Base-by-base conservation (phyloP, 2,797 vertebrate genomes). In the Rhincodon typus region DNA sequence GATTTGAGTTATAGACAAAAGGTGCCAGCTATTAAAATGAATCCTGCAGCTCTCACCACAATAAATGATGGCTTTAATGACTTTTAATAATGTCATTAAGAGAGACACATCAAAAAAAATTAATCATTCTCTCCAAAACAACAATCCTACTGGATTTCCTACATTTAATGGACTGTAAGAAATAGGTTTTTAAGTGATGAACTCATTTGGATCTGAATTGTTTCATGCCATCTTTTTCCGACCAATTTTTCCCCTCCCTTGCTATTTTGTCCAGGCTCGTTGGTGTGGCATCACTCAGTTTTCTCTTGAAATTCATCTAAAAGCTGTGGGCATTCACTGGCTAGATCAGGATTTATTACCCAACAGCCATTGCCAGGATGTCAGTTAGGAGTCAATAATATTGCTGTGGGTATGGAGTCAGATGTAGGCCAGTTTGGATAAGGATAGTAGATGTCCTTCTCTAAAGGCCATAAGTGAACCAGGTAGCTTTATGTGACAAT, bases 41-140 rank as follows among this genome's bases (percentile, higher is more conserved):
- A 77, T 77, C 94, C 72, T 77, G 94, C 94, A 95, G 94, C 70
- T 95, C 77, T 53, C 50, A 57, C 70, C 30, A 53, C 94, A 77
- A 95, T 77, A 95, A 74, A 77, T 77, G 70, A 95, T 53, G 70
- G 50, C 70, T 95, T 69, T 95, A 95, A 95, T 77, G 94, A 50
- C 27, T 77, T 95, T 95, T 77, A 95, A 95, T 95, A 95, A 72
- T 53, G 94, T 95, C 69, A 95, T 95, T 95, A 95, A 95, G 70
- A 95, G 70, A 95, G 77, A 53, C 30, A 34, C 70, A 34, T 57
- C 30, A 57, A 38, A 77, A 95, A 94, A 74, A 53, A 77, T 77
- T 77, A 72, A 50, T 95, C 70, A 95, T 95, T 95, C 70, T 77
- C 42, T 27, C 30, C 94, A 95, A 46, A 94, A 94, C 67, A 94